Evolutionary conservation across 2,113 vertebrate species (phyloP), one percentile per base, ranked within the genome.

Genomic region (Hippocampus abdominalis): DNA sequence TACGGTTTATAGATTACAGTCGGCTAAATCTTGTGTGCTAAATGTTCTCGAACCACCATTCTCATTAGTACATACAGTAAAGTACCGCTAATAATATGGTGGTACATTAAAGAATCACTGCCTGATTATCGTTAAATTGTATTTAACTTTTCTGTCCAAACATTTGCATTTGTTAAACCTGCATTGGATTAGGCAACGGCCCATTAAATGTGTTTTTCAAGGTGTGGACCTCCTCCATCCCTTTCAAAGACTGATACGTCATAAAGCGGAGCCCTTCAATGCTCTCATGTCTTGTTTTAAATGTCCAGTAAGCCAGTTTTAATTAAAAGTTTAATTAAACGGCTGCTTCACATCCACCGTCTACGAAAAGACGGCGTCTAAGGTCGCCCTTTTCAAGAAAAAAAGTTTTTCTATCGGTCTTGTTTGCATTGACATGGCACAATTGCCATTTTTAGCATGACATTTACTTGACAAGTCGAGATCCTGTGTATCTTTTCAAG

Each of bases 251-350:
- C 36, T 20, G 25, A 61, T 46, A 25, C 63, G 25, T 42, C n/a
- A 44, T 64, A 42, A 42, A 42, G 12, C 11, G 1, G 49, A 18
- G 56, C 3, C 13, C 40, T 46, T 36, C 63, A 42, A 32, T 49
- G 27, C 25, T 72, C 32, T 59, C 56, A 40, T 32, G 25, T 71
- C 42, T 69, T 9, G n/a, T 36, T 70, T 66, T 48, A 42, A 74
- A 7, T 32, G 32, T 46, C 32, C 62, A 44, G 23, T 44, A 64
- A 48, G 65, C 16, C 23, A 32, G 18, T 51, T 64, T 68, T 59
- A 51, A 75, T 36, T 70, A 64, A 69, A 78, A 46, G 13, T 27
- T 46, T 46, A 46, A 64, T 64, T 25, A 64, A 46, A 68, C 68
- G 12, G 51, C 5, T 36, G 32, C 5, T 36, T 25, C 71, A 48